Conservation (phyloP, 2,888 invertebrate species). For the Meteorus colon region DNA sequence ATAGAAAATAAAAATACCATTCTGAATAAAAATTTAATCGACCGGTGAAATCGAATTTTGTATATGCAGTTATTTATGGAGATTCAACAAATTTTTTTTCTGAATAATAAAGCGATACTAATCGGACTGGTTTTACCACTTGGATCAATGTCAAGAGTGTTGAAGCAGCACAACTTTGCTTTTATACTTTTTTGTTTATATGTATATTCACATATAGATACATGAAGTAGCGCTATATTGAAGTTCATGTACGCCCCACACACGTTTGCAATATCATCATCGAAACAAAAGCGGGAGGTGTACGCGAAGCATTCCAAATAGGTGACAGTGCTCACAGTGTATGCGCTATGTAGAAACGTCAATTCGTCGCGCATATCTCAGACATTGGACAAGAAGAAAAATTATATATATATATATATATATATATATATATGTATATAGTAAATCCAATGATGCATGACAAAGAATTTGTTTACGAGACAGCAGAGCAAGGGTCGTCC, state of each 20-base stretch:
- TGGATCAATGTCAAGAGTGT: constrained; percentile 38
- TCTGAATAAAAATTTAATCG: background rate
- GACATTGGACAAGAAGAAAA: background rate
- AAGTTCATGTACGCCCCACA: constrained; percentile 27
- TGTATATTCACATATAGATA: constrained; percentile 14
- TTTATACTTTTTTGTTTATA: constrained; percentile 19
- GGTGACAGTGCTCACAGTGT: constrained; percentile 43
- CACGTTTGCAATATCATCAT: constrained; percentile 6
- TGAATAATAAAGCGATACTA: constrained; percentile 21
- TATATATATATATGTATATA: background rate
- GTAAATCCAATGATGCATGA: background rate
- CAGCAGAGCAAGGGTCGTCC: constrained; percentile 32
- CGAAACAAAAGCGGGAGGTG: constrained; percentile 9
- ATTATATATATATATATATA: background rate
- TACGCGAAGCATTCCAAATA: constrained; percentile 52
- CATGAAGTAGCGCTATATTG: constrained; percentile 6
- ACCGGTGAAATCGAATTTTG: constrained; percentile 1
- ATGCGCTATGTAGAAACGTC: constrained; percentile 1
- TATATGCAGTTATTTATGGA: constrained; percentile 20
- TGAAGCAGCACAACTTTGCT: constrained; percentile 7
- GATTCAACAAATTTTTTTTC: constrained; percentile 16
- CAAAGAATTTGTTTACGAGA: constrained; percentile 34
- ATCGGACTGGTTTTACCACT: constrained; percentile 41
- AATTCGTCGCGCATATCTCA: constrained; percentile 44
- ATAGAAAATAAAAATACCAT: background rate